A percentile compares a stretch with the other conserved stretches of the same genome.
phyloP scores from a whole-genome alignment of 2,888 invertebrate species.

The Hemaris fuciformis region DNA sequence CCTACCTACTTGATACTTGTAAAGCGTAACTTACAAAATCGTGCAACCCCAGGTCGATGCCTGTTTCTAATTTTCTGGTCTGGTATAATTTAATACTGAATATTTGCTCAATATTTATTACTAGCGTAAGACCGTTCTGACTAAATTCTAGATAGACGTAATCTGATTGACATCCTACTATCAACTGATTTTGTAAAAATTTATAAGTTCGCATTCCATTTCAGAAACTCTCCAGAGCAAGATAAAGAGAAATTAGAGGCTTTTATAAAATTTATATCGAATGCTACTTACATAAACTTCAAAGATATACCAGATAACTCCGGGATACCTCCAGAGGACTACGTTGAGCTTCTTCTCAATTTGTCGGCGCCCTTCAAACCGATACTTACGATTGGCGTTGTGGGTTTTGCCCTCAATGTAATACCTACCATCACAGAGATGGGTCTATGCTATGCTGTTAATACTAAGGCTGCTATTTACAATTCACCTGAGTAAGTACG shows the following conservation, averaged over 20 bases:
- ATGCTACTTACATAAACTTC: constrained; percentile 83
- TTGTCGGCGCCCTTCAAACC: constrained; percentile 77
- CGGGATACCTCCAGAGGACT: constrained; percentile 80
- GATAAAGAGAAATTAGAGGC: constrained; percentile 78
- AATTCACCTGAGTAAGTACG: constrained; percentile 81
- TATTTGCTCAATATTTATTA: no score
- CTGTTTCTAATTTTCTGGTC: not conserved
- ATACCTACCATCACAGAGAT: constrained; percentile 84
- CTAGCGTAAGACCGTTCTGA: no score
- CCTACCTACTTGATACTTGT: no score
- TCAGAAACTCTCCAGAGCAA: constrained; percentile 50
- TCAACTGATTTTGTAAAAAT: no score
- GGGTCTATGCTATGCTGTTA: constrained; percentile 86
- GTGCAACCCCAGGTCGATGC: no score
- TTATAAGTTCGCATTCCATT: no score
- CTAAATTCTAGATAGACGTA: no score
- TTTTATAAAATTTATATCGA: constrained; percentile 81
- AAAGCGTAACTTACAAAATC: no score
- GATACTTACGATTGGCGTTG: constrained; percentile 77
- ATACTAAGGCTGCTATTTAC: constrained; percentile 83
- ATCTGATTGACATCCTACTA: no score
- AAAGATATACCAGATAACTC: constrained; percentile 78
- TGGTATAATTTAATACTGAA: not conserved
- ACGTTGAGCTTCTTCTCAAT: constrained; percentile 78
- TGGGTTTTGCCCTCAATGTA: constrained; percentile 74